Base-by-base conservation (phyloP, 2,888 invertebrate genomes). In the Lepidocyrtinus sp. region DNA sequence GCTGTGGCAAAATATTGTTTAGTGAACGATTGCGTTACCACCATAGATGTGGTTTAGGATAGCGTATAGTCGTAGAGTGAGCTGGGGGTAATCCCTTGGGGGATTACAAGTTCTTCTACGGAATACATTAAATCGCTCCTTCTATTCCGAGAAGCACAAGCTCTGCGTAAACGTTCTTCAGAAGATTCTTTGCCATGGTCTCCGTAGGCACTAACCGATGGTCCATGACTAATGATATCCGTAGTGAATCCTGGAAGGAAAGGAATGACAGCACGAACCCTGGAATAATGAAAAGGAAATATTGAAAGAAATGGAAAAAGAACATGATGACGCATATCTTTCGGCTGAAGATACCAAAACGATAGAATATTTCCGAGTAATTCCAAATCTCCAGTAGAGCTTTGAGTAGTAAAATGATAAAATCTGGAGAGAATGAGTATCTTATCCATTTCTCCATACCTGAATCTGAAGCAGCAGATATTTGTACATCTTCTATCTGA, bases 111-210 rank as follows among this genome's bases (percentile, higher is more conserved):
- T 63, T 46, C 70, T 36, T 71, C 77, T 1, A 62, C 64, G 21
- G 67, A n/a, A n/a, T n/a, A n/a, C n/a, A n/a, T n/a, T n/a, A n/a
- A n/a, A n/a, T 46, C 15, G 64, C 68, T 70, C 74, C 82, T 17
- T 82, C 82, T 36, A 82, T 78, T 21, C 83, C 82, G 36, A 83
- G 64, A 62, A 80, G 70, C 5, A 82, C 76, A 50, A 83, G 76
- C 36, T 83, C 83, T 55, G 81, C 72, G 59, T 83, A 83, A 73
- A 83, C 65, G 68, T 80, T 83, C 72, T 82, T 82, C 26, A 83
- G 76, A 25, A 83, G 67, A 62, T 83, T 79, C 62, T 76, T 82
- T 65, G 82, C 83, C 70, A 82, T 63, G 25, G 70, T 45, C 36
- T 78, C 70, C 12, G 19, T 69, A 45, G 83, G 83, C 36, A 83